A percentile compares a stretch with the other conserved stretches of the same genome.
These are phyloP conservation scores for Pantherophis alleghaniensis DNA, from an alignment of 2,797 vertebrate genomes.

Conservation along the genomic window DNA sequence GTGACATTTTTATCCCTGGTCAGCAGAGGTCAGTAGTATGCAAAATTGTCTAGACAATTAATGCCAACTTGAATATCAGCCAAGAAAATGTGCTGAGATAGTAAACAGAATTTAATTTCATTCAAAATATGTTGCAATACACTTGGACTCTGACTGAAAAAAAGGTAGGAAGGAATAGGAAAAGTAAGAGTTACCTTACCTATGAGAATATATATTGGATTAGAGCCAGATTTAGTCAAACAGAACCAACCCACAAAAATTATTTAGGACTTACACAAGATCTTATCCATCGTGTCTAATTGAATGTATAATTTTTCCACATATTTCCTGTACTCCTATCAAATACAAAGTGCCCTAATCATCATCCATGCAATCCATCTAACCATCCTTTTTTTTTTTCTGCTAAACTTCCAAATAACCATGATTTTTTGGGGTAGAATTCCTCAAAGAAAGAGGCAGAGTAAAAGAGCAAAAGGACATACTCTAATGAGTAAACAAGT, in stretches of 20 bases:
- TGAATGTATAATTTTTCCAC: background rate
- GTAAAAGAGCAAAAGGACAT: background rate
- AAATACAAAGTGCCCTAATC: background rate
- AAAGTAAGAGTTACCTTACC: background rate
- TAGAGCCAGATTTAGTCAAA: background rate
- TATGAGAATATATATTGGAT: background rate
- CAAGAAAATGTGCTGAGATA: background rate
- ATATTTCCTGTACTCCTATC: background rate
- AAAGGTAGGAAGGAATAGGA: background rate
- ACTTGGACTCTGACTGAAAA: background rate
- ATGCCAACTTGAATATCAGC: background rate
- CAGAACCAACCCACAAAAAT: background rate
- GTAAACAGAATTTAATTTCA: background rate
- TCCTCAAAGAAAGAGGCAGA: background rate
- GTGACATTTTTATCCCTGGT: background rate
- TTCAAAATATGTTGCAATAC: background rate
- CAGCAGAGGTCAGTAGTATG: background rate
- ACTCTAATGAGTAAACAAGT: background rate
- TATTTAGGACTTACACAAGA: no score
- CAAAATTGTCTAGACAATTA: background rate
- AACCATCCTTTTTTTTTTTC: background rate
- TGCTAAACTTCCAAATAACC: background rate
- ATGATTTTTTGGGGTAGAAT: background rate
- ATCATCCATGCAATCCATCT: background rate
- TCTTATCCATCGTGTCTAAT: background rate